A percentile compares a stretch with the other conserved stretches of the same genome.
Conservation (phyloP, 2,797 vertebrate species). For the Coregonus sp. region DNA sequence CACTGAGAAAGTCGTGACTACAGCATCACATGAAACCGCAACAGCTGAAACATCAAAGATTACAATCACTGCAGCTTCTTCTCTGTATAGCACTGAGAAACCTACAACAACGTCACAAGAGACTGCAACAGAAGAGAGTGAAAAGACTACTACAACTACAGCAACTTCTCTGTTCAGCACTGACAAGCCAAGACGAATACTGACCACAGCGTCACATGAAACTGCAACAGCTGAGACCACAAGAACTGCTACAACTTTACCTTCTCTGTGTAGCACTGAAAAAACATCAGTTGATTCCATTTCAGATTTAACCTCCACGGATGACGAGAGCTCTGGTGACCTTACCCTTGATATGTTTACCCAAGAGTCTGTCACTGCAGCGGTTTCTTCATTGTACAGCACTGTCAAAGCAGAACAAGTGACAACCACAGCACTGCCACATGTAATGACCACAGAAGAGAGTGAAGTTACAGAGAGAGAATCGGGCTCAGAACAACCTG, state of each 20-base stretch:
- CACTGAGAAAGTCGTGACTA: not conserved
- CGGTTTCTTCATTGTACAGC: not conserved
- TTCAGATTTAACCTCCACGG: slow-evolving; percentile 1
- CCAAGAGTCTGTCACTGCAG: not conserved
- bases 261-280: too few species aligned
- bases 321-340: slow-evolving; percentile 3
- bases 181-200: not conserved
- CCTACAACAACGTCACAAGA: not conserved
- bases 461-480: not conserved
- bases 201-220: not conserved
- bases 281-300: too few species aligned
- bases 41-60: not conserved
- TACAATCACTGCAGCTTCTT: too few species aligned
- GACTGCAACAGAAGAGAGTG: slow-evolving; percentile 8
- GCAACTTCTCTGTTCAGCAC: slow-evolving; percentile 20
- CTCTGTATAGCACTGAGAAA: not conserved
- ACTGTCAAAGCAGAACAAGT: not conserved
- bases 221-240: not conserved
- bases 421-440: not conserved
- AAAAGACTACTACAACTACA: not conserved
- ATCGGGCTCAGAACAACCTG: not conserved
- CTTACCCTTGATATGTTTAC: not conserved
- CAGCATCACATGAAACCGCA: not conserved
- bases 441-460: not conserved
- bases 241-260: too few species aligned